Conservation (phyloP, 1,140 invertebrate species). For the Saccostrea cuccullata region DNA sequence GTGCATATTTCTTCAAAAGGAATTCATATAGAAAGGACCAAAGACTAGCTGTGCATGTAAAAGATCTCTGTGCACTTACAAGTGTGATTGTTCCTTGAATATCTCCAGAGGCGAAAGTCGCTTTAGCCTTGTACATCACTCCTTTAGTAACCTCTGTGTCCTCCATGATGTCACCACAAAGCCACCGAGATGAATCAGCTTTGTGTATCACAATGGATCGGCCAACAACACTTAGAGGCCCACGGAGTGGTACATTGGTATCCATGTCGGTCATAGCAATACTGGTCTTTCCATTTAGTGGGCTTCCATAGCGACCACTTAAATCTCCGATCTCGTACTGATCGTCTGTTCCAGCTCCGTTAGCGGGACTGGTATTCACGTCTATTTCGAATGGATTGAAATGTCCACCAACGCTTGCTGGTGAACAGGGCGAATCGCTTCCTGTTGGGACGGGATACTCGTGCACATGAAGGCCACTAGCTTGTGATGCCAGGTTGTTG, state of each 20-base stretch:
- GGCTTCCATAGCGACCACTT: constrained; percentile 89
- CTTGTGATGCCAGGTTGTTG: constrained; percentile 80
- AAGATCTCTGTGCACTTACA: constrained; percentile 79
- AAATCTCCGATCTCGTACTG: constrained; percentile 89
- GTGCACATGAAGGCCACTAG: constrained; percentile 80
- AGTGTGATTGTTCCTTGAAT: constrained; percentile 92
- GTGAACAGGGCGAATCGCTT: constrained; percentile 90
- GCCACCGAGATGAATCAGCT: constrained; percentile 77
- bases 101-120: constrained; percentile 81
- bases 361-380: constrained; percentile 49
- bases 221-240: constrained; percentile 88
- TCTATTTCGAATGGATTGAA: constrained; percentile 80
- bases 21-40: too few species aligned
- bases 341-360: constrained; percentile 84
- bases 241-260: constrained; percentile 90
- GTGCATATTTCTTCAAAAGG: too few species aligned
- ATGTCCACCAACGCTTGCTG: constrained; percentile 85
- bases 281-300: constrained; percentile 74
- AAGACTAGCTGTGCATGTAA: too few species aligned
- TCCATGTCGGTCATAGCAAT: constrained; percentile 84
- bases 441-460: constrained; percentile 81
- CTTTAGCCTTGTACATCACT: constrained; percentile 50
- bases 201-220: constrained; percentile 91
- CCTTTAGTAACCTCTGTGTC: constrained; percentile 48
- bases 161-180: constrained; percentile 80